Evolutionary conservation across 2,888 invertebrate genomes (phyloP).

Genomic region (Mamestra brassicae): DNA sequence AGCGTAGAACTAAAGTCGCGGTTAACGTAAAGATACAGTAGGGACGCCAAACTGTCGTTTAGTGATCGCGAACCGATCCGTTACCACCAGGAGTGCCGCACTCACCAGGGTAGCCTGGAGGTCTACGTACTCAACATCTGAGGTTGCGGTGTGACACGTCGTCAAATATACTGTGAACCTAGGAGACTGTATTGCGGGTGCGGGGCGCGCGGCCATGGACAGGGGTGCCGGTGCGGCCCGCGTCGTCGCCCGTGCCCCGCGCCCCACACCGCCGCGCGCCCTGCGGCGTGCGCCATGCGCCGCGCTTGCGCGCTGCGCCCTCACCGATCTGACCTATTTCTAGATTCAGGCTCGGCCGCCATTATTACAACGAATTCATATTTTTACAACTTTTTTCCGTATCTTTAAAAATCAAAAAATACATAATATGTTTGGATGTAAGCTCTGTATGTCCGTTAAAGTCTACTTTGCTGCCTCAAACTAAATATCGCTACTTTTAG

Average conservation of each 20-base stretch:
- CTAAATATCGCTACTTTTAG: slow-evolving; percentile 10
- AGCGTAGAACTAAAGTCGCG: slow-evolving; percentile 80
- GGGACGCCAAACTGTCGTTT: slow-evolving; percentile 66
- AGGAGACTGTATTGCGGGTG: slow-evolving; percentile 74
- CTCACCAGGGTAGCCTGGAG: slow-evolving; percentile 80
- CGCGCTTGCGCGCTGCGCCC: slow-evolving; percentile 73
- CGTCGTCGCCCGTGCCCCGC: slow-evolving; percentile 50
- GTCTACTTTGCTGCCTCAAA: not conserved
- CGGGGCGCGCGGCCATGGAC: slow-evolving; percentile 60
- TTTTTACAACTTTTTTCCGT: not conserved
- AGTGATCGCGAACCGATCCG: slow-evolving; percentile 68
- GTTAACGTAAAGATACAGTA: slow-evolving; percentile 71
- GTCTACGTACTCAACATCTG: slow-evolving; percentile 75
- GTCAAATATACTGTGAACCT: slow-evolving; percentile 72
- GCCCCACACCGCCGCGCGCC: slow-evolving; percentile 62
- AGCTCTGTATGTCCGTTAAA: not conserved
- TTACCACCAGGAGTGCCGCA: slow-evolving; percentile 65
- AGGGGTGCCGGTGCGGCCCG: slow-evolving; percentile 68
- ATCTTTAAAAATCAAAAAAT: not conserved
- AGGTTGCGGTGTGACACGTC: slow-evolving; percentile 69
- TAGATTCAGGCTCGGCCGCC: slow-evolving; percentile 67
- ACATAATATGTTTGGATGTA: not conserved
- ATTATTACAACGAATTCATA: slow-evolving; percentile 44
- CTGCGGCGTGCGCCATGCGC: slow-evolving; percentile 23
- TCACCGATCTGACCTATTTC: slow-evolving; percentile 77